phyloP scores from a whole-genome alignment of 2,888 invertebrate species.

The Imbricaverruca yamaguchii region DNA sequence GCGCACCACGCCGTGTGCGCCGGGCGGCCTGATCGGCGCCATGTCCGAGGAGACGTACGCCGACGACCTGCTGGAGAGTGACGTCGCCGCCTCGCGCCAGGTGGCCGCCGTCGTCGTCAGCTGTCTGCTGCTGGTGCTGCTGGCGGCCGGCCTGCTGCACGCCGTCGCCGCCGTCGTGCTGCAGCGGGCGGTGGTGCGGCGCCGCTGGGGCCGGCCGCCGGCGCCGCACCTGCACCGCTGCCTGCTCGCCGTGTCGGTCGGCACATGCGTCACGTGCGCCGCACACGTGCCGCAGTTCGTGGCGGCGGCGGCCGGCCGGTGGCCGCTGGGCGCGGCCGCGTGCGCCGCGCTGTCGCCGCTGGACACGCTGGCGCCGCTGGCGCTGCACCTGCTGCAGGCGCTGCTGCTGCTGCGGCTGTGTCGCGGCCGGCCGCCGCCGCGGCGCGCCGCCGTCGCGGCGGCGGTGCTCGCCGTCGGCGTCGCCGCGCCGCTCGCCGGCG shows the following conservation, averaged over 20 bases:
- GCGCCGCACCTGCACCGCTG: neutral
- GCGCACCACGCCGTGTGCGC: no score
- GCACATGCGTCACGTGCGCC: neutral
- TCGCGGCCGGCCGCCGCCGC: neutral
- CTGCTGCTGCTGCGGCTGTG: neutral
- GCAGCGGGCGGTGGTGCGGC: neutral
- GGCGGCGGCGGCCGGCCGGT: neutral
- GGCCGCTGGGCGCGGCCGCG: neutral
- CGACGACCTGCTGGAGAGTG: neutral
- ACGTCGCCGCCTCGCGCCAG: neutral
- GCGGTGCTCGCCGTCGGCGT: neutral
- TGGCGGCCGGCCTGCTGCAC: neutral
- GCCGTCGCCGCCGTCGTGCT: neutral
- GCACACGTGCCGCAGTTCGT: neutral
- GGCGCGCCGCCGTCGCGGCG: neutral
- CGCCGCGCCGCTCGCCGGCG: neutral
- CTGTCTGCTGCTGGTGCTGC: neutral
- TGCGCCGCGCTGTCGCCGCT: neutral
- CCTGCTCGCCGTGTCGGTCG: neutral
- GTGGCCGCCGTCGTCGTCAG: neutral
- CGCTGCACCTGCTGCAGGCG: constrained; percentile 6
- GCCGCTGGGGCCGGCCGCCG: neutral
- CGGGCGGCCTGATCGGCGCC: no score
- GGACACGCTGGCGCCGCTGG: neutral
- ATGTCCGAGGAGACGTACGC: no score